Base-by-base conservation (phyloP, 2,797 vertebrate species). In the Lacerta agilis region DNA sequence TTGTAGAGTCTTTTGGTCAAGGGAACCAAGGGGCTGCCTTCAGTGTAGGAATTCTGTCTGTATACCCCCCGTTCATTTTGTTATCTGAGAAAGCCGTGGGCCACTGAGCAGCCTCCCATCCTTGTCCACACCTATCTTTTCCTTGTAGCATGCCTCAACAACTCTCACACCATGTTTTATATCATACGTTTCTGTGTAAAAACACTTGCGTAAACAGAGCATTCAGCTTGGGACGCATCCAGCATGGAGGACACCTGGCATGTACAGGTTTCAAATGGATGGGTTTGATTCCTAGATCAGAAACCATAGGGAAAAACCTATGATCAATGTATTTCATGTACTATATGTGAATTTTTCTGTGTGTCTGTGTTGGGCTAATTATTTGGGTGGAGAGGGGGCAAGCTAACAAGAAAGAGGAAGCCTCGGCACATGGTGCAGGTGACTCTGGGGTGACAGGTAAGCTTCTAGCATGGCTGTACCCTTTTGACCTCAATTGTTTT, bases 101-200 rank as follows among this genome's bases (percentile, higher is more conserved):
- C 92, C 95, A 82, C 90, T 67, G 92, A 91, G 91, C 92, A 90
- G 8, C 49, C 71, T 67, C 86, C 61, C 33, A 23, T 69, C 82
- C 61, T 45, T 85, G 61, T 69, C 77, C 20, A 49, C 87, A 87
- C 64, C 82, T 77, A 90, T 90, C 75, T 58, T 0, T 92, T 41
- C 71, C 86, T 92, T 89, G 76, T 20, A 91, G 90, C 87, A 92
- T 83, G 86, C 92, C 5, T 85, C 58, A 43, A 29, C 84, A 82
- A 71, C 86, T 92, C 82, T 94, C 82, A 61, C n/a, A 27, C 13
- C 4, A 86, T 85, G 29, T 92, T 92, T 66, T 90, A 2, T 91
- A 79, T 89, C 61, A 5, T 73, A 64, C 89, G 5, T 92, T 38
- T 92, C 83, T 85, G 55, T 27, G 78, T 82, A 83, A 90, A 77